Evolutionary conservation across 2,888 invertebrate genomes (phyloP).

Genomic region (Alviniconcha strummeri): DNA sequence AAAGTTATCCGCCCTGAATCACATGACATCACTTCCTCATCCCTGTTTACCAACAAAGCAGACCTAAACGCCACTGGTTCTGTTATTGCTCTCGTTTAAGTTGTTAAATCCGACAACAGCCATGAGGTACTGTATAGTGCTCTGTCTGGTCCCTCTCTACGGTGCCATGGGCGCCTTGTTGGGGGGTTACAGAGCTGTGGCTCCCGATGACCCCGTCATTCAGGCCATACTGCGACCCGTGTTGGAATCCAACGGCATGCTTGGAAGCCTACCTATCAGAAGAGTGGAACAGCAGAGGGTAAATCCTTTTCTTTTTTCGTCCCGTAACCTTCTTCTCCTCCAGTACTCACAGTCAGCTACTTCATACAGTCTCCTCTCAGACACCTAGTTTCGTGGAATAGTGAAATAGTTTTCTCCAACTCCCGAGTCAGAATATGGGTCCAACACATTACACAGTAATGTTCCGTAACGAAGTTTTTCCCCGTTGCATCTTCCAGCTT

Average conservation of each 20-base stretch:
- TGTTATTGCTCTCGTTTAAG: too few relatives aligned
- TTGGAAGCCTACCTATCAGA: neutral
- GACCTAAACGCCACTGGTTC: too few relatives aligned
- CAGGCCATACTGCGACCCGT: neutral
- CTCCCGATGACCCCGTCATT: neutral
- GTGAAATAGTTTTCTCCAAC: too few relatives aligned
- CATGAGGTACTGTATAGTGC: neutral
- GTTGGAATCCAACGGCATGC: neutral
- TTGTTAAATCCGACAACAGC: neutral
- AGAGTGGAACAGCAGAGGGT: conserved; percentile 21
- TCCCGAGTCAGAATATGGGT: too few relatives aligned
- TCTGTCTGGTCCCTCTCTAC: neutral
- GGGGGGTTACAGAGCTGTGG: conserved; percentile 12
- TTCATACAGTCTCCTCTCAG: too few relatives aligned
- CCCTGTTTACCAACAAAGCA: conserved; percentile 21
- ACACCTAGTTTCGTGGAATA: too few relatives aligned
- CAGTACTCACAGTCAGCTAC: too few relatives aligned
- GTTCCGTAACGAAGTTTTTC: too few relatives aligned
- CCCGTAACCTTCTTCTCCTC: too few relatives aligned
- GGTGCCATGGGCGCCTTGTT: conserved; percentile 3
- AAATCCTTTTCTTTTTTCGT: neutral
- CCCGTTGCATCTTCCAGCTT: too few relatives aligned
- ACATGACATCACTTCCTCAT: conserved; percentile 6
- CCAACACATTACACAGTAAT: too few relatives aligned
- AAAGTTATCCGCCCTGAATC: neutral